Evolutionary conservation across 2,888 invertebrate species (phyloP).

Genomic region (Norana najaformis): DNA sequence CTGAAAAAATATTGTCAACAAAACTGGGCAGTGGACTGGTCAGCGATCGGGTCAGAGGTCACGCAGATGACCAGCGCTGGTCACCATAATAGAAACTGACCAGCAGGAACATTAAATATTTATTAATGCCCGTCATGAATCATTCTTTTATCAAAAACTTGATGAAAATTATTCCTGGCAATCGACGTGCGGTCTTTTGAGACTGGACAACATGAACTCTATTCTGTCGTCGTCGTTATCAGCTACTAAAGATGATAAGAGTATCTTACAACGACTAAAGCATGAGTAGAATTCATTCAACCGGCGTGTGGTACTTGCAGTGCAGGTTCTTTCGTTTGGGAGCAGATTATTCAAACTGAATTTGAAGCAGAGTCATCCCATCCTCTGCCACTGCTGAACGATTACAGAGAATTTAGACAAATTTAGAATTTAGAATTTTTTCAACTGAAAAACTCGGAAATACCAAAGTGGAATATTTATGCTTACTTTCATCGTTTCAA

Average conservation of each 20-base stretch:
- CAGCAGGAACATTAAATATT: constrained; percentile 25
- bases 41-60: constrained; percentile 14
- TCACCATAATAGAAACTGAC: constrained; percentile 3
- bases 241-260: constrained; percentile 14
- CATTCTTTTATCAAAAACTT: background rate
- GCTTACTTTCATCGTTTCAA: too few species aligned
- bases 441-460: background rate
- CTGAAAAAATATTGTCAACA: constrained; percentile 22
- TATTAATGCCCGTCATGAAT: background rate
- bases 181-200: background rate
- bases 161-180: background rate
- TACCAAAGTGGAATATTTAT: background rate
- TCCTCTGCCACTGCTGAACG: background rate
- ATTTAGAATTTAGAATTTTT: too few species aligned
- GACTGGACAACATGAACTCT: background rate
- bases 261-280: background rate
- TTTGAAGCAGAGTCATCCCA: background rate
- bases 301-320: background rate
- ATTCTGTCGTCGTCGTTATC: background rate
- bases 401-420: background rate
- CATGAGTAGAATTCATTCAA: constrained; percentile 19
- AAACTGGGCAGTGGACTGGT: background rate
- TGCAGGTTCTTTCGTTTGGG: background rate
- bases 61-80: constrained; percentile 14
- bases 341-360: too few species aligned